Evolutionary conservation across 1,140 invertebrate species (phyloP), one percentile per base, ranked within the genome.

Genomic region (Archivesica marissinica): DNA sequence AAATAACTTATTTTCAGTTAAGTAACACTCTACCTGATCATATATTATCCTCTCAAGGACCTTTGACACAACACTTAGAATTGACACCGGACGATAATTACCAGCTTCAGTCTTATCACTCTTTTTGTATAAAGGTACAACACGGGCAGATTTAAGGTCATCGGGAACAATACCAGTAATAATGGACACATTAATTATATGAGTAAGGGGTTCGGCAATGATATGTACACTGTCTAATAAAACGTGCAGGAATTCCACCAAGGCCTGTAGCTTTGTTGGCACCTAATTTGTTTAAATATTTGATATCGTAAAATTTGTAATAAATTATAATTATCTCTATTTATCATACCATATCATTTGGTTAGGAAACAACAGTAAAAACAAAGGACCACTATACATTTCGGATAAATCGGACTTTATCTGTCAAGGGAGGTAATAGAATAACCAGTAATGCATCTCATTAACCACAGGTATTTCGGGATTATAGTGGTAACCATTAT

Each of bases 41-140:
- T 52, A 75, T 13, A 75, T 75, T 17, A 54, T 35, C 39, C 25
- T 74, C 68, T 80, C 59, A 66, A 68, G 35, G 52, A 47, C 17
- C 41, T 68, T 68, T 25, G 56, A 81, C 23, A 70, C 38, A 25
- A 72, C 30, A 72, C 66, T 70, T 25, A 81, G 33, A 25, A 81
- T 72, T 17, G 79, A 81, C 4, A 81, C 79, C 28, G 64, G 41
- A 11, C 64, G 28, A 44, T 81, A 54, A 52, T 81, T 81, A 30
- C 79, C 79, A 72, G 72, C 79, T 35, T 54, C 41, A 56, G 64
- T 70, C 59, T 70, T 72, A 56, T 41, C 66, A 72, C 54, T 72
- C 52, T 72, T 81, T 23, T 70, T 70, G 38, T 39, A 81, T 15
- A 72, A 23, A 11, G 79, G 79, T 1, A 78, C 28, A 72, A 72